Conservation (phyloP, 1,140 invertebrate species). For the Papilio machaon region DNA sequence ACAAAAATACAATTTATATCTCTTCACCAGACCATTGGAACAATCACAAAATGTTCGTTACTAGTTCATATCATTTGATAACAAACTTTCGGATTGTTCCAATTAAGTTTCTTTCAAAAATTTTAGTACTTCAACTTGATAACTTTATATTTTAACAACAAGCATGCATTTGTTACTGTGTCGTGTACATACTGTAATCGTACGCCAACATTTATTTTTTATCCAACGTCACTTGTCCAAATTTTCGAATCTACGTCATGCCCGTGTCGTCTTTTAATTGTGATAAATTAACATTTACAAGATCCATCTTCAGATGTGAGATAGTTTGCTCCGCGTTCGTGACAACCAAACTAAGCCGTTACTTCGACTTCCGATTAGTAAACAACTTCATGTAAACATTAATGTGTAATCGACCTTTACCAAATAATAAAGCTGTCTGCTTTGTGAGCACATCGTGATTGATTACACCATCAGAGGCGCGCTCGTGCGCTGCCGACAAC, state of each 20-base stretch:
- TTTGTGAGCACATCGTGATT: constrained; percentile 65
- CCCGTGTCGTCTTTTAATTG: constrained; percentile 26
- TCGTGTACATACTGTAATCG: neutral
- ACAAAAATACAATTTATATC: constrained; percentile 46
- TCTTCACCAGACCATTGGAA: constrained; percentile 24
- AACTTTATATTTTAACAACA: neutral
- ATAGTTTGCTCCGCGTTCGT: constrained; percentile 40
- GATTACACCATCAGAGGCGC: constrained; percentile 51
- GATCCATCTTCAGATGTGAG: constrained; percentile 32
- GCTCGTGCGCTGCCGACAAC: neutral
- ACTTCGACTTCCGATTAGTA: constrained; percentile 35
- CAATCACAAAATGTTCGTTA: constrained; percentile 12
- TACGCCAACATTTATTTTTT: constrained; percentile 27
- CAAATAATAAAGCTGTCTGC: constrained; percentile 74
- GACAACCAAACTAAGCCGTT: constrained; percentile 31
- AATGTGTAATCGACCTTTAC: constrained; percentile 50
- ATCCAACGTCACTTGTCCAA: constrained; percentile 12
- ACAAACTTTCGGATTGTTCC: constrained; percentile 8
- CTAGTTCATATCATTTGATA: neutral
- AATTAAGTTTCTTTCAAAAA: neutral
- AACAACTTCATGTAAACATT: constrained; percentile 40
- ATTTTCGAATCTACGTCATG: constrained; percentile 12
- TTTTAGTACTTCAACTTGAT: neutral
- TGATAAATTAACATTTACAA: constrained; percentile 37
- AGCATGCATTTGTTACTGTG: constrained; percentile 29